A percentile compares a stretch with the other conserved stretches of the same genome.
phyloP scores from a whole-genome alignment of 2,888 invertebrate genomes.

The Netelia virgata region DNA sequence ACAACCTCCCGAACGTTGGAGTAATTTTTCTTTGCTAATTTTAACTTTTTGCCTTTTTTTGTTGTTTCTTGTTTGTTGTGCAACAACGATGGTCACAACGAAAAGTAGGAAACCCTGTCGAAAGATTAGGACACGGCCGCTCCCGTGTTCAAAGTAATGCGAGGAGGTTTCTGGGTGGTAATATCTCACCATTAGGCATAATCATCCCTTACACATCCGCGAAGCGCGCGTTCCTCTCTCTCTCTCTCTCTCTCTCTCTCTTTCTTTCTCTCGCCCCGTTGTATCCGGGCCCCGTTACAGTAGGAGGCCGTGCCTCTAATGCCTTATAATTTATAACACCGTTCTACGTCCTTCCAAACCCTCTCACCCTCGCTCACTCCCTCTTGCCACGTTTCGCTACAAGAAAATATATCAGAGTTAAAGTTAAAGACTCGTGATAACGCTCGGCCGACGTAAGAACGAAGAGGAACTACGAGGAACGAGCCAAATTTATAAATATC shows the following conservation, averaged over 20 bases:
- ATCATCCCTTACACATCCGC: slow-evolving; percentile 84
- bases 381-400: slow-evolving; percentile 50
- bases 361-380: slow-evolving; percentile 63
- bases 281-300: slow-evolving; percentile 59
- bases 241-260: slow-evolving; percentile 41
- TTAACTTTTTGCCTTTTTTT: neutral
- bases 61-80: slow-evolving; percentile 14
- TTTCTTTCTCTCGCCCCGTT: slow-evolving; percentile 50
- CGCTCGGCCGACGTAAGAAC: slow-evolving; percentile 71
- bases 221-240: slow-evolving; percentile 75
- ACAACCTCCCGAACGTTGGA: neutral
- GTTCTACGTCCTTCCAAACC: slow-evolving; percentile 73
- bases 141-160: slow-evolving; percentile 84
- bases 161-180: slow-evolving; percentile 77
- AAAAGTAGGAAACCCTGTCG: slow-evolving; percentile 85
- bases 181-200: slow-evolving; percentile 85
- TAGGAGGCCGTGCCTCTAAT: slow-evolving; percentile 77
- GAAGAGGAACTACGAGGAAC: slow-evolving; percentile 63
- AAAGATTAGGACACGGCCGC: slow-evolving; percentile 84
- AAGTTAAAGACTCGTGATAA: slow-evolving; percentile 79
- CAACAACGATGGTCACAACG: slow-evolving; percentile 72
- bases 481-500: slow-evolving; percentile 80
- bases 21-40: neutral
- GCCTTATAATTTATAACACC: slow-evolving; percentile 85
- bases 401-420: slow-evolving; percentile 83